These are phyloP conservation scores for Diadophis punctatus DNA, from an alignment of 2,113 vertebrate genomes.

Conservation along the genomic window DNA sequence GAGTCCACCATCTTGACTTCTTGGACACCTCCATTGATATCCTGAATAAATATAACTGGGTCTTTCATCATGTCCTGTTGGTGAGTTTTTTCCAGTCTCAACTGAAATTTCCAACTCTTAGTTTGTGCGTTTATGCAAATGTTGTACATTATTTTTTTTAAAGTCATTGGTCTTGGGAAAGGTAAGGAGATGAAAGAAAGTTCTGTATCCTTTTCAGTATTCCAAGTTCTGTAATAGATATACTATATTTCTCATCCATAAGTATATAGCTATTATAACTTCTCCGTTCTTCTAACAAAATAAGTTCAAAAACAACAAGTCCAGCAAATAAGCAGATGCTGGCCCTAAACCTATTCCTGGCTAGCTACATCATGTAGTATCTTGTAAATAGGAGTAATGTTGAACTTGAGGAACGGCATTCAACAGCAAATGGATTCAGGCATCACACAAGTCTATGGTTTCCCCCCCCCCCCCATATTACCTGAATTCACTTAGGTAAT, in stretches of 20 bases:
- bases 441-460: background rate
- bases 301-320: background rate
- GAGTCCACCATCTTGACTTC: background rate
- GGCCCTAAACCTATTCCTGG: background rate
- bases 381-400: background rate
- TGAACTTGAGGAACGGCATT: background rate
- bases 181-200: background rate
- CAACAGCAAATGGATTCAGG: background rate
- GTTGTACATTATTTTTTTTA: background rate
- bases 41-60: background rate
- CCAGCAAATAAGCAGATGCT: background rate
- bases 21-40: background rate
- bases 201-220: background rate
- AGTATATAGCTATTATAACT: background rate
- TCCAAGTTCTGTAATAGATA: background rate
- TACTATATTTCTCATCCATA: background rate
- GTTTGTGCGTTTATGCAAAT: background rate
- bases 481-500: background rate
- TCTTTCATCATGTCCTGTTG: background rate
- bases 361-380: background rate
- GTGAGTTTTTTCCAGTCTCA: background rate
- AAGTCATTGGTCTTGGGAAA: background rate
- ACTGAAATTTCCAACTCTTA: background rate
- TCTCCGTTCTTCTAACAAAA: background rate
- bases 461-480: background rate